These are phyloP conservation scores for Andrena bucephala DNA, from an alignment of 2,888 invertebrate species.

Conservation along the genomic window DNA sequence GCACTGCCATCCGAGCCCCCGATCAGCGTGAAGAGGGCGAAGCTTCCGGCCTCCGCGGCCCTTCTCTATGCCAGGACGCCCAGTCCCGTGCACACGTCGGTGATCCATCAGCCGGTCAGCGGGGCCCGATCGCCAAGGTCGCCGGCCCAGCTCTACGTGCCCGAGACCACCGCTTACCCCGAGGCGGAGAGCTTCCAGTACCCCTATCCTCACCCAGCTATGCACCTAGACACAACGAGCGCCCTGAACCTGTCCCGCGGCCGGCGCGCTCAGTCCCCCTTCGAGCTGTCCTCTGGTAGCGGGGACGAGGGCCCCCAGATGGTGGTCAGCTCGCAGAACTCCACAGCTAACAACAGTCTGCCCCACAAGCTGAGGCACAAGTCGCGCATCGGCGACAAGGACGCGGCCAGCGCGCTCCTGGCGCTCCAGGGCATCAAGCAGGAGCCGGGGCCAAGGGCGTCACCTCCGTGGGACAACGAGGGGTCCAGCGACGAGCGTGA, in stretches of 20 bases:
- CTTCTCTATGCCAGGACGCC: slow-evolving; percentile 87
- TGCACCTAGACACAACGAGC: slow-evolving; percentile 88
- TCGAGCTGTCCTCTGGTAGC: slow-evolving; percentile 92
- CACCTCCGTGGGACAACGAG: slow-evolving; percentile 95
- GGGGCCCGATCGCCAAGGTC: slow-evolving; percentile 82
- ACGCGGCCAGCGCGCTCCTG: slow-evolving; percentile 93
- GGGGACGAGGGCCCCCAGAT: slow-evolving; percentile 87
- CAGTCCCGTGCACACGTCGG: slow-evolving; percentile 87
- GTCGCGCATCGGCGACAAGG: slow-evolving; percentile 95
- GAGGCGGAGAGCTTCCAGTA: slow-evolving; percentile 85
- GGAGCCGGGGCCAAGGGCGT: slow-evolving; percentile 91
- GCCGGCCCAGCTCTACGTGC: slow-evolving; percentile 82
- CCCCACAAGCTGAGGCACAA: slow-evolving; percentile 97
- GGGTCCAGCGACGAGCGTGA: slow-evolving; percentile 96
- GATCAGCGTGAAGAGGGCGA: slow-evolving; percentile 92
- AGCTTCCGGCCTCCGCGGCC: slow-evolving; percentile 82
- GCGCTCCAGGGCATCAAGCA: slow-evolving; percentile 94
- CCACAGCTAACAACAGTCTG: slow-evolving; percentile 91
- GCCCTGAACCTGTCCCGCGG: slow-evolving; percentile 90
- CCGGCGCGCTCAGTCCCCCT: slow-evolving; percentile 89
- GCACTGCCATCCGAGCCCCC: slow-evolving; percentile 95
- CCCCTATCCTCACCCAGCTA: slow-evolving; percentile 86
- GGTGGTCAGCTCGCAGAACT: slow-evolving; percentile 85
- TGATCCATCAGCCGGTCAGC: slow-evolving; percentile 87
- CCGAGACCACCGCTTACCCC: slow-evolving; percentile 82